phyloP scores from a whole-genome alignment of 2,113 vertebrate genomes.

The Atlantisia rogersi region DNA sequence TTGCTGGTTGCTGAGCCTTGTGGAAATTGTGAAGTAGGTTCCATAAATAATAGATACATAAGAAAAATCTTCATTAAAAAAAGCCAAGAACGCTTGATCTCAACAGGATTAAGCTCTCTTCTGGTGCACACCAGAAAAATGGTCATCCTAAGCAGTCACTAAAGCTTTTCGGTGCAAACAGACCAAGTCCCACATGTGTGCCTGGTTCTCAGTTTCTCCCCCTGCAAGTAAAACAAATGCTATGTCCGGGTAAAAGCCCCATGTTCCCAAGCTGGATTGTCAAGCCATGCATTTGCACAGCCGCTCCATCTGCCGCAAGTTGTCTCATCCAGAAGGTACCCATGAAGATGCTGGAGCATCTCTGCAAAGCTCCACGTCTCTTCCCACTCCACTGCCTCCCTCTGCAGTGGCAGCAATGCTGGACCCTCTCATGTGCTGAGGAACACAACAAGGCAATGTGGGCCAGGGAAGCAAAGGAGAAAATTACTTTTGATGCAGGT shows the following conservation, averaged over 20 bases:
- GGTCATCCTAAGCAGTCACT: accelerated
- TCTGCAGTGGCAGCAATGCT: not conserved
- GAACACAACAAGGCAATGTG: not conserved
- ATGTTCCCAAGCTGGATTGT: not conserved
- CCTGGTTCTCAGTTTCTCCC: not conserved
- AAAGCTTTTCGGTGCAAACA: not conserved
- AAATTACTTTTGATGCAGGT: not conserved
- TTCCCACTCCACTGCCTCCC: not conserved
- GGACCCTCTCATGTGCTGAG: not conserved
- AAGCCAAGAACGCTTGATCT: not conserved
- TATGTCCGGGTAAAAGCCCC: not conserved
- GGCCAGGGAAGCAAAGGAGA: not conserved
- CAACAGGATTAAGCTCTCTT: not conserved
- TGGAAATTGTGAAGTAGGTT: not conserved
- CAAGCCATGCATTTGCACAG: accelerated
- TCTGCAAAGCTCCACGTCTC: accelerated
- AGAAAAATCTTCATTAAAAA: not conserved
- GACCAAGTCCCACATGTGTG: not conserved
- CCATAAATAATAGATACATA: not conserved
- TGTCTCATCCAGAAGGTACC: not conserved
- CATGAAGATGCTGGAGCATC: not conserved
- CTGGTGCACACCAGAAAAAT: not conserved
- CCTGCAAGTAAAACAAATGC: accelerated
- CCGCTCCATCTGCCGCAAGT: not conserved
- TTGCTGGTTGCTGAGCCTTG: not conserved